A percentile compares a stretch with the other conserved stretches of the same genome.
Evolutionary conservation across 2,797 vertebrate genomes (phyloP).

Genomic region (Eulemur albifrons): DNA sequence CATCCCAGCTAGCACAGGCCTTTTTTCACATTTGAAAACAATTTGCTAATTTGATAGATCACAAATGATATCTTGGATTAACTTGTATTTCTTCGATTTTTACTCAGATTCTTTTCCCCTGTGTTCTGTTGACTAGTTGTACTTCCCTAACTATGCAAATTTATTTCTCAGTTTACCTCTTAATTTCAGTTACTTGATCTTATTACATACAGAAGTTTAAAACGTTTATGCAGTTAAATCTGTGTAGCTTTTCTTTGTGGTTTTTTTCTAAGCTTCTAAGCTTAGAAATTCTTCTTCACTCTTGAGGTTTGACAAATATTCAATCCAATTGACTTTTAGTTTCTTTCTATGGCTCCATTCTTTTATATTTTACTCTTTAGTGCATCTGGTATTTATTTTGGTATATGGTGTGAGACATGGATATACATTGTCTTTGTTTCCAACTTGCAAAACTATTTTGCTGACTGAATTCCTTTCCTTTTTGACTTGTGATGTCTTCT

Average conservation of each 20-base stretch:
- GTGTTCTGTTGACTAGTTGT: neutral
- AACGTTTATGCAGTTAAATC: conserved; percentile 33
- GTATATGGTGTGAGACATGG: neutral
- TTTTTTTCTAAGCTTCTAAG: conserved; percentile 60
- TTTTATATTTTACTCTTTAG: conserved; percentile 20
- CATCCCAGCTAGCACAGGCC: neutral
- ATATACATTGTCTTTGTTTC: conserved; percentile 39
- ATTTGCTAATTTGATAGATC: neutral
- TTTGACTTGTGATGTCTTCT: conserved; percentile 44
- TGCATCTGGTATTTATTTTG: conserved; percentile 51
- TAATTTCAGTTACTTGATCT: conserved; percentile 53
- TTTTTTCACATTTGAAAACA: neutral
- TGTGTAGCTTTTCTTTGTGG: conserved; percentile 18
- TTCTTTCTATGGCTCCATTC: conserved; percentile 52
- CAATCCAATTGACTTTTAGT: conserved; percentile 36
- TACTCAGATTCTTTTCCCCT: neutral
- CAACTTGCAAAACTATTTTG: neutral
- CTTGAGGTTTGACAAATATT: conserved; percentile 49
- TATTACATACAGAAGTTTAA: conserved; percentile 4
- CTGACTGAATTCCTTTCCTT: conserved; percentile 9
- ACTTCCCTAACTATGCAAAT: conserved; percentile 4
- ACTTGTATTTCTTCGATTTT: conserved; percentile 39
- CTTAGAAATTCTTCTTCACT: conserved; percentile 56
- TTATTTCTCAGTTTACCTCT: neutral
- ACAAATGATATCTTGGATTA: conserved; percentile 1